These are phyloP conservation scores for Neogale vison DNA, from an alignment of 2,113 vertebrate genomes.

Conservation along the genomic window DNA sequence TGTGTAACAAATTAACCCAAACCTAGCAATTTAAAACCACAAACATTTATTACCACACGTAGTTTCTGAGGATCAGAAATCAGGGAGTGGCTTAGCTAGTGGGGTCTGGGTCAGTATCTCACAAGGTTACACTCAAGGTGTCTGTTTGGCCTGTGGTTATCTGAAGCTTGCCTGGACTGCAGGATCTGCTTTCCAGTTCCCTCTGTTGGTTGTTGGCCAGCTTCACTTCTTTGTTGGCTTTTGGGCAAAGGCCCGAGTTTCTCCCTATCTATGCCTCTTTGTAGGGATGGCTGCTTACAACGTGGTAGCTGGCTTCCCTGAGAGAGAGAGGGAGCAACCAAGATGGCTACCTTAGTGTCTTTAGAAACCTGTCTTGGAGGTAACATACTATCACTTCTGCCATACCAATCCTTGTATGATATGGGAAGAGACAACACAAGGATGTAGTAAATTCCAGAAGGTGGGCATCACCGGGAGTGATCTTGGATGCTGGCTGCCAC, in stretches of 20 bases:
- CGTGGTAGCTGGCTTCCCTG: neutral
- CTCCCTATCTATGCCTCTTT: neutral
- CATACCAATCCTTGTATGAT: rapidly evolving
- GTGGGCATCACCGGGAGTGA: neutral
- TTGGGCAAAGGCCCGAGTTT: neutral
- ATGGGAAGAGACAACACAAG: neutral
- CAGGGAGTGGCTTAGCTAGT: neutral
- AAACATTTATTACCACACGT: neutral
- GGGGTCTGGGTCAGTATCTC: neutral
- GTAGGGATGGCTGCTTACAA: neutral
- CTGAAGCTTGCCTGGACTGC: neutral
- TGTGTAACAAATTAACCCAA: neutral
- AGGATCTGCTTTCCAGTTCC: neutral
- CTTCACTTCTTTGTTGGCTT: neutral
- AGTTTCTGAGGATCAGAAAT: neutral
- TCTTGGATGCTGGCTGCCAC: neutral
- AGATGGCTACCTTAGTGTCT: neutral
- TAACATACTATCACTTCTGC: neutral
- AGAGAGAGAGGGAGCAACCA: neutral
- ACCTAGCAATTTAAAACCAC: neutral
- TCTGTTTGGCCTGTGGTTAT: neutral
- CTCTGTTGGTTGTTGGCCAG: neutral
- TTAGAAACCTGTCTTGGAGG: neutral
- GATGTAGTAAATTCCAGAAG: neutral
- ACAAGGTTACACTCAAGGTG: neutral